Base-by-base conservation (phyloP, 2,797 vertebrate species). In the Etheostoma perlongum region DNA sequence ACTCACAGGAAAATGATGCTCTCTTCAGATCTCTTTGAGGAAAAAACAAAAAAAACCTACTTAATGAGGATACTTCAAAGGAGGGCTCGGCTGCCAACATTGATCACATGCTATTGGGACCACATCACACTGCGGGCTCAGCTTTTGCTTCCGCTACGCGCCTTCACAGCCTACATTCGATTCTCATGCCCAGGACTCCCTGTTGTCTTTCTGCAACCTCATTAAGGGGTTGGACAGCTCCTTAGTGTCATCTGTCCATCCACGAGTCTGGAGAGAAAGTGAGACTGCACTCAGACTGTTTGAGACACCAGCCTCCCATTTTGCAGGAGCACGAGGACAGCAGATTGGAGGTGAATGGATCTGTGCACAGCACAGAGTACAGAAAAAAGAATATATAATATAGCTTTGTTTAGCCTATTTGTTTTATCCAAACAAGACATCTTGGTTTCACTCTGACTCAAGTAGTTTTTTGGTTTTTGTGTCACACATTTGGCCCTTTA, bases 31-130 rank as follows among this genome's bases (percentile, higher is more conserved):
- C 62, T 83, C 76, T 84, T 72, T 83, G 67, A 88, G 57, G 76
- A 70, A 69, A 47, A 76, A 72, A 82, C 47, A 73, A 67, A 79
- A 67, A 79, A 78, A 78, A 54, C 71, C 47, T 36, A 7, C 68
- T 79, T 79, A 84, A 84, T 82, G 83, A 89, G 85, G 78, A 86
- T 16, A 58, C 82, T 90, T 88, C 81, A 88, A 88, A 88, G 76
- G 57, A 76, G 59, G 74, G 47, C 69, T 84, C 6, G 4, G 81
- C 52, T 81, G 78, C 78, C 36, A 15, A 68, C 85, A 85, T 52
- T 16, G 83, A 89, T 90, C 69, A 42, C 64, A 53, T 85, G 72
- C 83, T 75, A 4, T 23, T 47, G 86, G 85, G 88, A 89, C 78
- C 67, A 67, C 55, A 6, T 55, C 19, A 9, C 76, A 69, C 71